Percentiles rank a stretch among this genome's conserved stretches.
Conservation (phyloP, 2,888 invertebrate genomes). For the Bimastos eiseni region DNA sequence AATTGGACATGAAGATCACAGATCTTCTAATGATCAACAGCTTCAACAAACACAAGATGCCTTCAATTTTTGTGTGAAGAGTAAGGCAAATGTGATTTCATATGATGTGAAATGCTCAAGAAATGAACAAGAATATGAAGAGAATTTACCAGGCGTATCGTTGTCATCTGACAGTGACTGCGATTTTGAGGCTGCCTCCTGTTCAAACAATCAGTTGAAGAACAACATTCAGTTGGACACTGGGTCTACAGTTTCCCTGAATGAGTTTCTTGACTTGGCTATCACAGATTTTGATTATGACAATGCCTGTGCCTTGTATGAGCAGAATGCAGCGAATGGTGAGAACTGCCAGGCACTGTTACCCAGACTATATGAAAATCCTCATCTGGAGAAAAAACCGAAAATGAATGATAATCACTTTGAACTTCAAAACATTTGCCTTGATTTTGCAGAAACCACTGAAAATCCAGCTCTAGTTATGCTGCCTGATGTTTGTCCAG, state of each 20-base stretch:
- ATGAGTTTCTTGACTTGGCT: conserved; percentile 53
- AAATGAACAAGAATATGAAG: neutral
- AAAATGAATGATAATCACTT: neutral
- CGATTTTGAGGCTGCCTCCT: neutral
- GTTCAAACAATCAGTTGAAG: neutral
- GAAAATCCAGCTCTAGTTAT: neutral
- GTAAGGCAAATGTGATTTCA: neutral
- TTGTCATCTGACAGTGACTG: conserved; percentile 7
- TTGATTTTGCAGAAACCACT: neutral
- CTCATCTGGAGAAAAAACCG: neutral
- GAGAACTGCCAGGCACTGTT: conserved; percentile 13
- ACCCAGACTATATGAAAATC: neutral
- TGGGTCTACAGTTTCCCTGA: conserved; percentile 55
- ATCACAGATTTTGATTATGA: conserved; percentile 32
- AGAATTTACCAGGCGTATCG: neutral
- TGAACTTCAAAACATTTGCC: neutral
- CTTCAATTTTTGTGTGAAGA: neutral
- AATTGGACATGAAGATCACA: neutral
- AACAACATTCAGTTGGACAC: conserved; percentile 15
- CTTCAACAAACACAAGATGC: neutral
- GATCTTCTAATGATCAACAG: conserved; percentile 6
- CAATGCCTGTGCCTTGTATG: conserved; percentile 8
- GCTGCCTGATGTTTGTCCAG: conserved; percentile 13
- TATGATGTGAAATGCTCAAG: neutral
- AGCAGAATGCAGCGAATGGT: neutral